Conservation (phyloP, 2,113 vertebrate species). For the Sula dactylatra region DNA sequence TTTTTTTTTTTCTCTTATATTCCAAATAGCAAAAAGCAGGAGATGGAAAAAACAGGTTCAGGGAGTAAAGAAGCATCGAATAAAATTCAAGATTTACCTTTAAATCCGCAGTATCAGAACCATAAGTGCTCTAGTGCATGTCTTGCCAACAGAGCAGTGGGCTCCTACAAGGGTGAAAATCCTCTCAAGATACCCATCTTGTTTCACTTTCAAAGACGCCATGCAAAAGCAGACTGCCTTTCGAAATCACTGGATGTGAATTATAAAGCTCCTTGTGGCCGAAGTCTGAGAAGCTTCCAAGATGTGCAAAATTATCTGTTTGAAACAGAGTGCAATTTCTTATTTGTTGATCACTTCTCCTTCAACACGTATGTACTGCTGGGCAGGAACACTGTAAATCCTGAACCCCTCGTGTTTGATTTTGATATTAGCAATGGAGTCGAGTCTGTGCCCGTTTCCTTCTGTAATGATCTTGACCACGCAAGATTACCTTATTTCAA, state of each 20-base stretch:
- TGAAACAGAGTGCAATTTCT: conserved; percentile 79
- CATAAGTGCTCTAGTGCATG: conserved; percentile 81
- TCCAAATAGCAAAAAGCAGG: conserved; percentile 43
- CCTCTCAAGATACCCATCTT: conserved; percentile 85
- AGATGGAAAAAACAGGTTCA: not conserved
- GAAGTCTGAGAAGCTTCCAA: conserved; percentile 76
- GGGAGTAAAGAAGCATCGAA: not conserved
- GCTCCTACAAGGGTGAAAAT: conserved; percentile 78
- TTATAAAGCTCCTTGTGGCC: conserved; percentile 90
- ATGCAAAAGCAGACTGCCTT: conserved; percentile 65
- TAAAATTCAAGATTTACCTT: not conserved
- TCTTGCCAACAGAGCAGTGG: conserved; percentile 59
- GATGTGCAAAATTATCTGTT: conserved; percentile 84
- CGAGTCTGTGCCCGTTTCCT: conserved; percentile 83
- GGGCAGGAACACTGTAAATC: conserved; percentile 54
- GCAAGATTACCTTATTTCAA: conserved; percentile 81
- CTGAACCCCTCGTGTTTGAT: conserved; percentile 69
- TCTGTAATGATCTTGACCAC: conserved; percentile 74
- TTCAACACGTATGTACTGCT: conserved; percentile 82
- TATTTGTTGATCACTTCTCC: conserved; percentile 89
- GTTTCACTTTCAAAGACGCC: conserved; percentile 83
- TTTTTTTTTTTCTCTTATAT: not conserved
- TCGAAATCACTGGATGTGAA: conserved; percentile 71
- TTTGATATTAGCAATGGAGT: conserved; percentile 85
- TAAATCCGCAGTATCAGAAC: conserved; percentile 19